A percentile compares a stretch with the other conserved stretches of the same genome.
Conservation (phyloP, 2,797 vertebrate species). For the Anas acuta region DNA sequence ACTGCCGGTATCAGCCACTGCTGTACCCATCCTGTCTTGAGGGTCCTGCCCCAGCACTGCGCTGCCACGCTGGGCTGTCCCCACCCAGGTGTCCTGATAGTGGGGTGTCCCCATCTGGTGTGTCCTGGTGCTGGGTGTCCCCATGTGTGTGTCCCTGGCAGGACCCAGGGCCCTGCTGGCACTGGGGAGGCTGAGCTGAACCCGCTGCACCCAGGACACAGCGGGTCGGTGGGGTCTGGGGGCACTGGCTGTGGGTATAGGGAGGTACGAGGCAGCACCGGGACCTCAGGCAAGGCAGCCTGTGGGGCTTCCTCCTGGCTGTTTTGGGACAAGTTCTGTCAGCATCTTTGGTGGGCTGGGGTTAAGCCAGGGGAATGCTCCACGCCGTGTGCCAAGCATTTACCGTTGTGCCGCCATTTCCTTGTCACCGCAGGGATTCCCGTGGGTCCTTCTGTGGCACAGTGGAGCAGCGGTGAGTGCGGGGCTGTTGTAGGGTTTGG, state of each 20-base stretch:
- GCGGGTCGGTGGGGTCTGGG: not conserved
- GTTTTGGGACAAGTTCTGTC: not conserved
- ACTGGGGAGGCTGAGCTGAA: not conserved
- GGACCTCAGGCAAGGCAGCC: too few relatives aligned
- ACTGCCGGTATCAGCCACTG: not conserved
- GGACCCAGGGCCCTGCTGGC: not conserved
- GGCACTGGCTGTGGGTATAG: not conserved
- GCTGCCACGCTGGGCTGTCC: not conserved
- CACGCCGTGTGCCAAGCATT: not conserved
- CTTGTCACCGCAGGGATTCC: not conserved
- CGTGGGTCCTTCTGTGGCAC: not conserved
- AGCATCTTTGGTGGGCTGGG: fast-evolving
- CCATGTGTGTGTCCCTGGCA: not conserved
- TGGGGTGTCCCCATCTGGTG: not conserved
- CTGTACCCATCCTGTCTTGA: not conserved
- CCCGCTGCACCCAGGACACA: not conserved
- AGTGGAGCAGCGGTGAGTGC: conserved; percentile 6
- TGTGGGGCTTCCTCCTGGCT: not conserved
- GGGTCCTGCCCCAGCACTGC: not conserved
- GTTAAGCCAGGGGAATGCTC: fast-evolving
- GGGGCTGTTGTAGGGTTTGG: not conserved
- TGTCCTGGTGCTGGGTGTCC: not conserved
- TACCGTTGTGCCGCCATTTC: not conserved
- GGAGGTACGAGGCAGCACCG: not conserved
- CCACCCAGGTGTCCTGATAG: too few relatives aligned